phyloP scores from a whole-genome alignment of 2,797 vertebrate species.

The Macrochelys suwanniensis region DNA sequence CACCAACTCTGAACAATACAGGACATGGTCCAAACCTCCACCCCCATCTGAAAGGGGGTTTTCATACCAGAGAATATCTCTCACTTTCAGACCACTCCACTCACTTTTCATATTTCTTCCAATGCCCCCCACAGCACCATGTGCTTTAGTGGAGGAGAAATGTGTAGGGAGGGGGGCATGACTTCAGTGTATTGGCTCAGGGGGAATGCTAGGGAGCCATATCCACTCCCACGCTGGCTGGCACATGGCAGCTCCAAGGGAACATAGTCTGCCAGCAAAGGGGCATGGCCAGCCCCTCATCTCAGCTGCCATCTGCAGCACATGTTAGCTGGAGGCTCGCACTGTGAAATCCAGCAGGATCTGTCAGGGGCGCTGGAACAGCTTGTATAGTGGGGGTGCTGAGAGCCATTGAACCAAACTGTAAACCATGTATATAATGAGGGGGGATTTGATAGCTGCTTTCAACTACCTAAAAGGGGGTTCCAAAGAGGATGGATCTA shows the following conservation, averaged over 20 bases:
- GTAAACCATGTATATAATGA: no score
- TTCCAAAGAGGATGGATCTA: no score
- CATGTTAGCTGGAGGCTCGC: background rate
- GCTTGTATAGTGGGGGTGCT: no score
- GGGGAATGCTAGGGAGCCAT: slow-evolving; percentile 61
- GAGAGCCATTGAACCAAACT: no score
- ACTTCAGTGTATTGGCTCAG: slow-evolving; percentile 51
- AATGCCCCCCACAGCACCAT: background rate
- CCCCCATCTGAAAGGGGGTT: slow-evolving; percentile 47
- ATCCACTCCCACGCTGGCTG: slow-evolving; percentile 72
- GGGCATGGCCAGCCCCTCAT: slow-evolving; percentile 58
- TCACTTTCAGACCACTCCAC: slow-evolving; percentile 55
- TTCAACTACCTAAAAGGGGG: no score
- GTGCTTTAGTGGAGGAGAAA: slow-evolving; percentile 28
- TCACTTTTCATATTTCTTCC: slow-evolving; percentile 52
- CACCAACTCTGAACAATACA: slow-evolving; percentile 8
- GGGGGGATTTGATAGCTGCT: no score
- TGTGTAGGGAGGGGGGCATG: slow-evolving; percentile 47
- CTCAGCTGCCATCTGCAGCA: slow-evolving; percentile 25
- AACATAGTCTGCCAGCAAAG: slow-evolving; percentile 67
- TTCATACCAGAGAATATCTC: slow-evolving; percentile 54
- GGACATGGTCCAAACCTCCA: slow-evolving; percentile 46
- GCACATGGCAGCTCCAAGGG: slow-evolving; percentile 56
- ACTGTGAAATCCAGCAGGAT: background rate
- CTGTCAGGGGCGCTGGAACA: no score